These are phyloP conservation scores for Cephus cinctus DNA, from an alignment of 1,140 invertebrate species.

Conservation along the genomic window DNA sequence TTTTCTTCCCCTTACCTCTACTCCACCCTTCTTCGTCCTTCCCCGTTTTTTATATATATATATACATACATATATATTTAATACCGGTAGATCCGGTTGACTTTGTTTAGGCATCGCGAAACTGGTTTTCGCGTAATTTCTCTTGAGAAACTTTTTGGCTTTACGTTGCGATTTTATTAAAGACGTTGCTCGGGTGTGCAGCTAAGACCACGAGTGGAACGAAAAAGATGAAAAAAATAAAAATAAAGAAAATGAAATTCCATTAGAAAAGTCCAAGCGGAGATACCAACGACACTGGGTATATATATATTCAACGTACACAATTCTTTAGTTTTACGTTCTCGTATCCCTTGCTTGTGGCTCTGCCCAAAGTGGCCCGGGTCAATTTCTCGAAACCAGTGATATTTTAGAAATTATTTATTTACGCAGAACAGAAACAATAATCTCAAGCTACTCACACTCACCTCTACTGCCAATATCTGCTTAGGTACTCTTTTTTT, in stretches of 20 bases:
- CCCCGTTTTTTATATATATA: too few species aligned
- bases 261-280: not conserved
- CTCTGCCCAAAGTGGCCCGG: conserved; percentile 11
- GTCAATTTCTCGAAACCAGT: conserved; percentile 45
- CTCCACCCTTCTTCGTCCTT: too few species aligned
- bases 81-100: conserved; percentile 17
- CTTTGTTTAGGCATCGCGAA: conserved; percentile 13
- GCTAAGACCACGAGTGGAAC: not conserved
- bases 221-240: not conserved
- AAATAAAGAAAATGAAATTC: conserved; percentile 3
- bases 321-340: too few species aligned
- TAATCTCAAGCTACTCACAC: conserved; percentile 38
- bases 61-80: conserved; percentile 9
- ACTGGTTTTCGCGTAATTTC: conserved; percentile 22
- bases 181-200: not conserved
- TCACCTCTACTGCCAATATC: conserved; percentile 45
- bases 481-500: conserved; percentile 25
- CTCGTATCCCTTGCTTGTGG: not conserved
- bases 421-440: conserved; percentile 44
- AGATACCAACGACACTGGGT: too few species aligned
- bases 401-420: conserved; percentile 54
- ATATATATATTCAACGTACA: conserved; percentile 17
- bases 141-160: conserved; percentile 6
- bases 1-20: too few species aligned
- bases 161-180: conserved; percentile 1